phyloP scores from a whole-genome alignment of 1,140 invertebrate species.

The Andrena cerasifolii region DNA sequence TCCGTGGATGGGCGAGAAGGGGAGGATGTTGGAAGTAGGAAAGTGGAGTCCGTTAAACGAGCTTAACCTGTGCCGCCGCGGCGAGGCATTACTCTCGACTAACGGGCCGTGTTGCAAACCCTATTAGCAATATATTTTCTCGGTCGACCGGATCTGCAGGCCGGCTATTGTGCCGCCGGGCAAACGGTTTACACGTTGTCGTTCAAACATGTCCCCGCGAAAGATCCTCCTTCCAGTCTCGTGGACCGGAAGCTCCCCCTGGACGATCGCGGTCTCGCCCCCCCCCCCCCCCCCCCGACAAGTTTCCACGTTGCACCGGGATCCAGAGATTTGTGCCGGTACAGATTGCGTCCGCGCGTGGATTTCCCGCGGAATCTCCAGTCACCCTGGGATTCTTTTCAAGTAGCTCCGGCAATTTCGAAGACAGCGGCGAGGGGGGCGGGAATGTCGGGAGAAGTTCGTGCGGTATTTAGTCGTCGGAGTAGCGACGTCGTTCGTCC shows the following conservation, averaged over 20 bases:
- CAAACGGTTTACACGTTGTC: constrained; percentile 72
- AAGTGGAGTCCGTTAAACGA: constrained; percentile 69
- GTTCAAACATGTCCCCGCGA: constrained; percentile 45
- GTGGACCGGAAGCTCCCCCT: constrained; percentile 9
- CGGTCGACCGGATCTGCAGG: constrained; percentile 65
- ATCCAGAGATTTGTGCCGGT: neutral
- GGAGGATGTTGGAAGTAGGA: constrained; percentile 24
- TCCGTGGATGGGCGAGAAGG: constrained; percentile 16
- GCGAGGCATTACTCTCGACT: constrained; percentile 74
- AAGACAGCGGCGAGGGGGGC: too few relatives aligned
- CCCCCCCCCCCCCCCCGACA: neutral
- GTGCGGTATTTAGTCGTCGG: neutral
- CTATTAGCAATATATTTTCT: constrained; percentile 78
- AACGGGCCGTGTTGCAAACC: constrained; percentile 74
- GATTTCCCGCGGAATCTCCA: neutral
- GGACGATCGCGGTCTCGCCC: too few relatives aligned
- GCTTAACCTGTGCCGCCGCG: constrained; percentile 72
- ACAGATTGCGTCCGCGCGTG: neutral
- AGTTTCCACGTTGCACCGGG: neutral
- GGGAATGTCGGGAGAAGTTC: too few relatives aligned
- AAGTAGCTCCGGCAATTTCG: neutral
- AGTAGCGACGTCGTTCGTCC: constrained; percentile 5
- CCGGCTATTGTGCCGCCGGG: constrained; percentile 50
- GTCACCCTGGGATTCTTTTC: neutral
- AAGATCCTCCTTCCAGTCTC: constrained; percentile 30